These are phyloP conservation scores for Pachymerium ferrugineum DNA, from an alignment of 2,888 invertebrate genomes.

Conservation along the genomic window DNA sequence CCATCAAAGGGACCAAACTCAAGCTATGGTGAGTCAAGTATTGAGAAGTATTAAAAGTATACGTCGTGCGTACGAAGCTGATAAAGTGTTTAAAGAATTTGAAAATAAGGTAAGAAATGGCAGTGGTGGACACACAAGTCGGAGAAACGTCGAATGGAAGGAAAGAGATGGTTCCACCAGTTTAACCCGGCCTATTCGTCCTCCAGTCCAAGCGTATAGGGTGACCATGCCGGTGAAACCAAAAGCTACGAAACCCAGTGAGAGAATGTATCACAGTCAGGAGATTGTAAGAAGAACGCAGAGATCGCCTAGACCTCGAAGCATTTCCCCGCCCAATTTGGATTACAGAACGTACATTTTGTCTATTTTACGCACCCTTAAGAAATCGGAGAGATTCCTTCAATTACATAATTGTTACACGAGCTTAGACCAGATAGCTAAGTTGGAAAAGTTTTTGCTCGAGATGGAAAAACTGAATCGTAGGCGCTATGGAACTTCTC, in stretches of 20 bases:
- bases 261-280: not conserved
- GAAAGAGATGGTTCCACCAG: not conserved
- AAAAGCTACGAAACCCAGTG: not conserved
- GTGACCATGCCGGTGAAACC: not conserved
- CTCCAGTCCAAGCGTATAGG: not conserved
- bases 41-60: constrained; percentile 34
- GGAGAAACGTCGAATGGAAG: not conserved
- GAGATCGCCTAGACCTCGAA: not conserved
- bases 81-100: constrained; percentile 31
- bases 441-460: constrained; percentile 56
- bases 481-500: not conserved
- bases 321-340: constrained; percentile 8
- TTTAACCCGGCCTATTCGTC: not conserved
- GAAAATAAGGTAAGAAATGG: not conserved
- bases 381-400: constrained; percentile 70
- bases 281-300: not conserved
- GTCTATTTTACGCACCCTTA: constrained; percentile 59
- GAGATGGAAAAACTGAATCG: not conserved
- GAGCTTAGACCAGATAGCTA: constrained; percentile 75
- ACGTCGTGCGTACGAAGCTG: constrained; percentile 33
- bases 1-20: not conserved
- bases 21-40: constrained; percentile 35
- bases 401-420: constrained; percentile 79
- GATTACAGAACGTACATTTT: constrained; percentile 61
- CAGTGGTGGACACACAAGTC: not conserved